Percentiles rank a stretch among this genome's conserved stretches.
These are phyloP conservation scores for Anadara kagoshimensis DNA, from an alignment of 1,140 invertebrate genomes.

Conservation along the genomic window DNA sequence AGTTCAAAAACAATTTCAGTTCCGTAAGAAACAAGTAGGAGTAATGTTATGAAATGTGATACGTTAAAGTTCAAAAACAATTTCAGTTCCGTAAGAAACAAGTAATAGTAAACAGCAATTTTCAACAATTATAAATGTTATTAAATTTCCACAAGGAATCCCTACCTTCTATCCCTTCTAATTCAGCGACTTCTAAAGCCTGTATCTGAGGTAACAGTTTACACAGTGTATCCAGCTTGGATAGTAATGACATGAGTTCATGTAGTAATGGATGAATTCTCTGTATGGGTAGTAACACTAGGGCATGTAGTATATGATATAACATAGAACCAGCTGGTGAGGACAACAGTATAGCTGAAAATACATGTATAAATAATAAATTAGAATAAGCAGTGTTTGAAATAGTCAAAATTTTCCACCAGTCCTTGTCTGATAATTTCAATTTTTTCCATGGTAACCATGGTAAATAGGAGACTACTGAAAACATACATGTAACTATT, in stretches of 20 bases:
- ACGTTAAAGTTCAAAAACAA: too few relatives aligned
- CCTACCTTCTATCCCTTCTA: slow-evolving; percentile 46
- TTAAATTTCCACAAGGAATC: too few relatives aligned
- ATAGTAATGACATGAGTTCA: slow-evolving; percentile 75
- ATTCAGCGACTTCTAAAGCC: slow-evolving; percentile 70
- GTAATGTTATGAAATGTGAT: too few relatives aligned
- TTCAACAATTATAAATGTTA: too few relatives aligned
- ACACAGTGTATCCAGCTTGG: slow-evolving; percentile 77
- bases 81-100: too few relatives aligned
- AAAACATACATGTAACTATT: too few relatives aligned
- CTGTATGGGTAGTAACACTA: slow-evolving; percentile 76
- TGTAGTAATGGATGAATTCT: slow-evolving; percentile 73
- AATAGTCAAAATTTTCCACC: not conserved
- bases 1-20: too few relatives aligned
- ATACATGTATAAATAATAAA: not conserved
- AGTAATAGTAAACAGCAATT: too few relatives aligned
- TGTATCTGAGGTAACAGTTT: slow-evolving; percentile 74
- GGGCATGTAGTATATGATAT: slow-evolving; percentile 77
- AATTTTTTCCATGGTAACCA: not conserved
- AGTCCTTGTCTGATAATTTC: too few relatives aligned
- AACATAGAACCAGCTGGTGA: slow-evolving; percentile 78
- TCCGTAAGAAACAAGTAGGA: too few relatives aligned
- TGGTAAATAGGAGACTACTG: too few relatives aligned
- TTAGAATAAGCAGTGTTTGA: not conserved
- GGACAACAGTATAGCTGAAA: slow-evolving; percentile 74